phyloP scores from a whole-genome alignment of 64 coral and sea anemone genomes.

The Actinia equina region DNA sequence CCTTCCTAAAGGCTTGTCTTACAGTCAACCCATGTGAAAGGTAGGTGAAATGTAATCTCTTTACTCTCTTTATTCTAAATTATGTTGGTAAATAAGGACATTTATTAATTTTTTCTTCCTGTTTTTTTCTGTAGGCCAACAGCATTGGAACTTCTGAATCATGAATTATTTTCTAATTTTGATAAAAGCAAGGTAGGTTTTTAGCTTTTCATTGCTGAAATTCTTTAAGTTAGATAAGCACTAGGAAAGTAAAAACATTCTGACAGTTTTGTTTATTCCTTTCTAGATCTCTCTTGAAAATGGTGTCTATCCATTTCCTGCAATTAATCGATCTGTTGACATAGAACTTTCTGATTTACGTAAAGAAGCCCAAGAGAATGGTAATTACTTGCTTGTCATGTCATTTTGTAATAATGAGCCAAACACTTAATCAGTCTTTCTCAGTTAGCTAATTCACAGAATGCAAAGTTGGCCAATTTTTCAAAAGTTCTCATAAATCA shows the following conservation, averaged over 20 bases:
- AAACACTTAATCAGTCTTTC: too few relatives aligned
- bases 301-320: slow-evolving; percentile 41
- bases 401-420: too few relatives aligned
- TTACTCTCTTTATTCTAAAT: not conserved
- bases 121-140: slow-evolving; percentile 36
- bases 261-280: not conserved
- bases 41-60: not conserved
- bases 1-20: slow-evolving; percentile 83
- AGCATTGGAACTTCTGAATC: slow-evolving; percentile 55
- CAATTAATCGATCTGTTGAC: slow-evolving; percentile 14
- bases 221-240: not conserved
- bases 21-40: slow-evolving; percentile 58
- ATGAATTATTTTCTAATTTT: slow-evolving; percentile 62
- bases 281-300: slow-evolving; percentile 30
- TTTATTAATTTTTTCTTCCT: not conserved
- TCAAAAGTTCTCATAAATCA: not conserved
- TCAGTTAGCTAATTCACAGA: too few relatives aligned
- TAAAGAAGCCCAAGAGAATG: slow-evolving; percentile 23
- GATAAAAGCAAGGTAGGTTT: slow-evolving; percentile 61
- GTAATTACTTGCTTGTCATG: not conserved
- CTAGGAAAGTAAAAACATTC: not conserved
- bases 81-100: too few relatives aligned
- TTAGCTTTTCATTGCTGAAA: too few relatives aligned
- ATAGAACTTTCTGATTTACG: slow-evolving; percentile 51
- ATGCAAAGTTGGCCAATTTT: too few relatives aligned